Base-by-base conservation (phyloP, 2,797 vertebrate species). In the Tiaroga cobitis region DNA sequence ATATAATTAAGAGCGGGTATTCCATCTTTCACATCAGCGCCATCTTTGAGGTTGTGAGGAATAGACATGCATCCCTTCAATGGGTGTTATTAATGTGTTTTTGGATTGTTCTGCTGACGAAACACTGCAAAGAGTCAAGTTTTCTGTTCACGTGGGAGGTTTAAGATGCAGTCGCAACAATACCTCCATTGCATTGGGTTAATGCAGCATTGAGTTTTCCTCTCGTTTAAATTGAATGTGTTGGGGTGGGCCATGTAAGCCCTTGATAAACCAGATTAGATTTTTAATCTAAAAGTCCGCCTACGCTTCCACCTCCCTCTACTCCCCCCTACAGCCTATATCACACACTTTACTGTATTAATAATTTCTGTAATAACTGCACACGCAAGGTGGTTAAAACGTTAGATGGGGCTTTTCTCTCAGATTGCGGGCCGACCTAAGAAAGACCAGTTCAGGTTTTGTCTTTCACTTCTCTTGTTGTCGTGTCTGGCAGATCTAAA, bases 371-470 rank as follows among this genome's bases (percentile, higher is more conserved):
- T 34, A 77, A 77, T 15, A 26, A 61, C 8, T 96, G 89, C 91
- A 0, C 93, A 95, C 0, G 88, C 94, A 0, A 94, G 82, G 92
- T 97, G 88, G 92, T 92, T 9, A 93, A 93, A 79, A 93, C 92
- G 0, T 88, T 96, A 85, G 95, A 96, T 54, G 90, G 92, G 24
- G 96, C 94, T 83, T 94, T 96, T 86, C 89, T 95, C 18, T 68
- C 94, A 91, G 86, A 93, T 88, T 89, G 88, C 88, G 51, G 80
- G 79, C 82, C 86, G 81, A 73, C 85, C 88, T 32, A 94, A 93
- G 88, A 93, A 83, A 83, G 72, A 90, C 68, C 51, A 78, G 11
- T 93, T 95, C 93, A 96, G 93, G 94, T 94, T 88, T 89, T 29
- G 15, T 41, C 5, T 84, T 51, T 78, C 43, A 41, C 26, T 63